phyloP scores from a whole-genome alignment of 2,797 vertebrate genomes.

The Allobates femoralis region DNA sequence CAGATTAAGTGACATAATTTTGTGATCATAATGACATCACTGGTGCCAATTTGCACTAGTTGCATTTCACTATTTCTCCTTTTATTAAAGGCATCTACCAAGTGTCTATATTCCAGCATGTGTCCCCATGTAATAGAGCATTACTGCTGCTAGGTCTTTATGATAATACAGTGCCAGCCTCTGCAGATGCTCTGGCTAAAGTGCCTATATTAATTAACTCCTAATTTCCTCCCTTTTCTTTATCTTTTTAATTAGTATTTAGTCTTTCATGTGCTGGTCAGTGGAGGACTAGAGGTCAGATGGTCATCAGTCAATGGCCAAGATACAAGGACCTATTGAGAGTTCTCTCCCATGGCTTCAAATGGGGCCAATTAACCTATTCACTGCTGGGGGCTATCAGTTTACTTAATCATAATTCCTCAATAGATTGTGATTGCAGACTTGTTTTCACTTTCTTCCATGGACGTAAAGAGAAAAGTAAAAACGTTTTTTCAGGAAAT shows the following conservation, averaged over 20 bases:
- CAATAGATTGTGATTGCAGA: neutral
- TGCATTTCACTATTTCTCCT: neutral
- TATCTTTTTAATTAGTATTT: constrained; percentile 77
- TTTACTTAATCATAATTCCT: constrained; percentile 18
- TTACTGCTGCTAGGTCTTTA: constrained; percentile 33
- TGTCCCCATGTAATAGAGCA: neutral
- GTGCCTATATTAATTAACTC: constrained; percentile 71
- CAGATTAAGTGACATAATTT: neutral
- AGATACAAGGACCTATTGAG: constrained; percentile 49
- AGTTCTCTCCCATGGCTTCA: constrained; percentile 38
- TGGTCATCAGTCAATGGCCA: constrained; percentile 62
- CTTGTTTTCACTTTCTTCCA: constrained; percentile 40
- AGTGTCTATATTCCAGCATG: no score
- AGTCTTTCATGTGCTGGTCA: constrained; percentile 72
- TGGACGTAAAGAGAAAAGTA: neutral
- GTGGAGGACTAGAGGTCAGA: constrained; percentile 59
- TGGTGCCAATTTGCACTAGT: neutral
- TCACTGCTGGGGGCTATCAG: constrained; percentile 27
- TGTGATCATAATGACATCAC: neutral
- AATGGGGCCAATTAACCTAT: constrained; percentile 52
- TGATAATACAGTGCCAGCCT: constrained; percentile 26
- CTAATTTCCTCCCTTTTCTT: constrained; percentile 74
- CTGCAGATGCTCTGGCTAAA: constrained; percentile 61
- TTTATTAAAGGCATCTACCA: neutral
- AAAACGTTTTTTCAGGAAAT: neutral